A percentile compares a stretch with the other conserved stretches of the same genome.
Conservation (phyloP, 2,113 vertebrate genomes). For the Brevimyrus niger region DNA sequence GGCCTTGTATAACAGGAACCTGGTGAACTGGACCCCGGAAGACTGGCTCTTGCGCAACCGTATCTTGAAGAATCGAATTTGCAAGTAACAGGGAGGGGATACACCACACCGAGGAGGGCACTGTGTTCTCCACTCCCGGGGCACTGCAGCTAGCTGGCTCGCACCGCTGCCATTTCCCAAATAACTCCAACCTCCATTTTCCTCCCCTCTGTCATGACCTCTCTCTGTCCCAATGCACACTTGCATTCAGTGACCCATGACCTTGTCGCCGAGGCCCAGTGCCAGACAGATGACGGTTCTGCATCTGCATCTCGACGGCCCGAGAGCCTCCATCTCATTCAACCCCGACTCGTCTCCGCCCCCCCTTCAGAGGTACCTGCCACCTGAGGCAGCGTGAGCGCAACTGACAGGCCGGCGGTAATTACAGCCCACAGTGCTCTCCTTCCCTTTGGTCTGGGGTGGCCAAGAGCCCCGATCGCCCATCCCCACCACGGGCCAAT, state of each 20-base stretch:
- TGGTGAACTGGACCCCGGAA: neutral
- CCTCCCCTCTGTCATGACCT: neutral
- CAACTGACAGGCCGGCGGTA: constrained; percentile 53
- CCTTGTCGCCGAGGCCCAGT: neutral
- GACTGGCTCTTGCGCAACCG: constrained; percentile 22
- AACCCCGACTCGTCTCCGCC: constrained; percentile 44
- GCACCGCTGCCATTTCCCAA: neutral
- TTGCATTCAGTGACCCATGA: constrained; percentile 3
- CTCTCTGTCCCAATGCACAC: constrained; percentile 39
- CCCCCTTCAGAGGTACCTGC: constrained; percentile 48
- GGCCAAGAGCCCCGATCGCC: constrained; percentile 48
- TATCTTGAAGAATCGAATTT: constrained; percentile 28
- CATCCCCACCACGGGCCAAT: constrained; percentile 50
- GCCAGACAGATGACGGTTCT: neutral
- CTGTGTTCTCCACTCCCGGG: neutral
- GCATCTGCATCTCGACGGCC: neutral
- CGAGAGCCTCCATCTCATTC: neutral
- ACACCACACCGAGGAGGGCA: neutral
- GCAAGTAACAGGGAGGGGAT: neutral
- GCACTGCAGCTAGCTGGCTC: neutral
- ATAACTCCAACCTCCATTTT: constrained; percentile 3
- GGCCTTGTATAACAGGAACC: neutral
- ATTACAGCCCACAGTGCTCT: constrained; percentile 45
- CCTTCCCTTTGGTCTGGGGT: constrained; percentile 6
- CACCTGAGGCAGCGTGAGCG: constrained; percentile 52